Base-by-base conservation (phyloP, 92 coral and sea anemone species). In the Palythoa heliodiscus region DNA sequence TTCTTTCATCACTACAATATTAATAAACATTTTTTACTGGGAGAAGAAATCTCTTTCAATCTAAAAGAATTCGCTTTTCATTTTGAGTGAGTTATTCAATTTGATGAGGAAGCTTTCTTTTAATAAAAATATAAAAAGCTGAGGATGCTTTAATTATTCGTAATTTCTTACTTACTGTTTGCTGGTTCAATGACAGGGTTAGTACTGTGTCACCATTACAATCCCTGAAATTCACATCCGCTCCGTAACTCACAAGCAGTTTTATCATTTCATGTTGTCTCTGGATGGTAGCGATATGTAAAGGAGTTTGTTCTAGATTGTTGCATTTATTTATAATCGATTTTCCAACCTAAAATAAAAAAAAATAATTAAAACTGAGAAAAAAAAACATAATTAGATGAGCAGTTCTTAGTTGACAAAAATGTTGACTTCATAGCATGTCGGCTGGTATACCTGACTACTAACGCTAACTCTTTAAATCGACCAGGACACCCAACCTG, bases 271-370 rank as follows among this genome's bases (percentile, higher is more conserved):
- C 78, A 43, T 2, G 3, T 8, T 48, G 29, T 7, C 78, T 60
- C 52, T 73, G 78, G 38, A 48, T 73, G 57, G 78, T 60, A 39
- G 78, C 78, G 19, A 73, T 43, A 22, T 73, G 78, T 40, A 73
- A 37, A 29, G 78, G 78, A 47, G 78, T 73, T 24, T 73, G 78
- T 1, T 57, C 78, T 11, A 10, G 38, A 3, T n/a, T 47, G 78
- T 50, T 73, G 16, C n/a, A 55, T 11, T 48, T 13, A 17, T 73
- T 39, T 17, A 73, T 10, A 57, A 6, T 20, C 14, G 25, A 43
- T 54, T 40, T 48, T 73, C 2, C 2, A 16, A 47, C 15, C 54
- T 73, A 16, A 73, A 11, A 73, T n/a, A 58, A 58, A 14, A 58
- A 58, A 14, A 58, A 58, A 14, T 4, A 58, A 58, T 69, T 9